phyloP scores from a whole-genome alignment of 1,140 invertebrate species.

The Steinernema khuongi region DNA sequence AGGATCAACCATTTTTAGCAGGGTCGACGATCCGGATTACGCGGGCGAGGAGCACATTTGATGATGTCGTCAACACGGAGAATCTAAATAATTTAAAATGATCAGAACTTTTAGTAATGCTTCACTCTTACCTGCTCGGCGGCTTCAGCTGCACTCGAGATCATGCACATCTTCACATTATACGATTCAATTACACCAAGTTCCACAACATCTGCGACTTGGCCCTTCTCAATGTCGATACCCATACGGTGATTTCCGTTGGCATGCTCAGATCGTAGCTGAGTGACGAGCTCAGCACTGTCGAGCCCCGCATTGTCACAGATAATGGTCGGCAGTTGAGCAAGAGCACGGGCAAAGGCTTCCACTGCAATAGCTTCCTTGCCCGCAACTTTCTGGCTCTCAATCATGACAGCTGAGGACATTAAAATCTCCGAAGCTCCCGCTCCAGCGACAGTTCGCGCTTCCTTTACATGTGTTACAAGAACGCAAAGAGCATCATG shows the following conservation, averaged over 20 bases:
- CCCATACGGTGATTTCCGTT: conserved; percentile 73
- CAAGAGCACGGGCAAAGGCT: conserved; percentile 80
- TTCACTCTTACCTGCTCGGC: conserved; percentile 69
- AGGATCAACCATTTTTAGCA: conserved; percentile 40
- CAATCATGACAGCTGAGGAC: conserved; percentile 79
- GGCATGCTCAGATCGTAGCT: conserved; percentile 81
- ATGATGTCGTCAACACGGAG: conserved; percentile 95
- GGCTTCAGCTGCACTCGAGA: conserved; percentile 88
- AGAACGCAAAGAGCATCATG: conserved; percentile 97
- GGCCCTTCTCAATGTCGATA: conserved; percentile 64
- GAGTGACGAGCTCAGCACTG: conserved; percentile 83
- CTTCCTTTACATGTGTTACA: conserved; percentile 77
- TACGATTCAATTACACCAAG: conserved; percentile 92
- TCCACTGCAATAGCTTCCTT: conserved; percentile 97
- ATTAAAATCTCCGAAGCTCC: conserved; percentile 80
- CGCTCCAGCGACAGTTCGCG: conserved; percentile 66
- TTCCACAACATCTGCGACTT: conserved; percentile 71
- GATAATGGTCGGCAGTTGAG: conserved; percentile 84
- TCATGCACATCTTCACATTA: conserved; percentile 88
- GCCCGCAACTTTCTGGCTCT: conserved; percentile 76
- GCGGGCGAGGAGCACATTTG: conserved; percentile 82
- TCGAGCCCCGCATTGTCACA: conserved; percentile 98
- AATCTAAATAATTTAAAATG: conserved; percentile 70
- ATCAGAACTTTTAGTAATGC: not conserved
- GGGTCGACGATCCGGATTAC: conserved; percentile 72